Percentiles rank a stretch among this genome's conserved stretches.
Conservation (phyloP, 2,113 vertebrate species). For the Petromus typicus region DNA sequence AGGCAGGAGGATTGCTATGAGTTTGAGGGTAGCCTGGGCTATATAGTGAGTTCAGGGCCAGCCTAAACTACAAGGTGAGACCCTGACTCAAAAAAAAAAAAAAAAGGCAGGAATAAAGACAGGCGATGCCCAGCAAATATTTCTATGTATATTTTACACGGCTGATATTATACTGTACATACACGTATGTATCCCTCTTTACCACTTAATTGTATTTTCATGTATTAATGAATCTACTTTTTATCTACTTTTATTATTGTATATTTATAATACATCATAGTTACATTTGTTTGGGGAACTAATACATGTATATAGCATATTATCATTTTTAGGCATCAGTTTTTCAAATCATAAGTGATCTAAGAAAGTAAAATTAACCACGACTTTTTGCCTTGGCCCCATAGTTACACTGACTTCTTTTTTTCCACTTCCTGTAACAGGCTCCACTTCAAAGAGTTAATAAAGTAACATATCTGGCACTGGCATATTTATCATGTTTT, state of each 20-base stretch:
- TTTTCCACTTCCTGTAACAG: neutral
- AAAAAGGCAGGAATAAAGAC: constrained; percentile 15
- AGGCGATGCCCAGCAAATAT: neutral
- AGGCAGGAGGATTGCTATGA: too few species aligned
- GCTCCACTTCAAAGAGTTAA: constrained; percentile 2
- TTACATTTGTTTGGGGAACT: neutral
- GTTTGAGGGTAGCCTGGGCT: too few species aligned
- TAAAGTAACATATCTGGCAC: neutral
- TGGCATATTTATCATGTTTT: constrained; percentile 7
- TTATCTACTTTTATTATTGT: neutral
- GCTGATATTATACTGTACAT: neutral
- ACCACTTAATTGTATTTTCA: neutral
- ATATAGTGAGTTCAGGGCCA: too few species aligned
- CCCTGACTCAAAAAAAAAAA: too few species aligned
- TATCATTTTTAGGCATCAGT: constrained; percentile 52
- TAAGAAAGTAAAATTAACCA: neutral
- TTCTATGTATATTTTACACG: neutral
- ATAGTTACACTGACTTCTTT: neutral
- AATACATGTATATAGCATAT: neutral
- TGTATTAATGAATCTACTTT: neutral
- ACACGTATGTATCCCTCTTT: neutral
- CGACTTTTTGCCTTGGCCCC: neutral
- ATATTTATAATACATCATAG: neutral
- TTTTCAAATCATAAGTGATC: constrained; percentile 63
- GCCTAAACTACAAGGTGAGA: too few species aligned